Percentiles rank a stretch among this genome's conserved stretches.
Conservation (phyloP, 2,113 vertebrate species). For the Heterotis niloticus region DNA sequence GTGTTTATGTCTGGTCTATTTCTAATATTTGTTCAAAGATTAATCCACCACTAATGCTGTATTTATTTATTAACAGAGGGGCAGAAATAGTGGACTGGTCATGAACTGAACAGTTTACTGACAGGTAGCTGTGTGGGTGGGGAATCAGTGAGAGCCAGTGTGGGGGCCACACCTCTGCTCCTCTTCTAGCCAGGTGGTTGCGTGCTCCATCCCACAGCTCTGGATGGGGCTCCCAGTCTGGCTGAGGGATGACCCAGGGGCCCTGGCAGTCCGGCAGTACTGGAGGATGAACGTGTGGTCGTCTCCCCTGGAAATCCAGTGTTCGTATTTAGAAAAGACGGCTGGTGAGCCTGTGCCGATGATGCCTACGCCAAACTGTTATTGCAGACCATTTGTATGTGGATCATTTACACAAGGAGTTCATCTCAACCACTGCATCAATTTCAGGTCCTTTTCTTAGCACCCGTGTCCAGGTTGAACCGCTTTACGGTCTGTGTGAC, state of each 20-base stretch:
- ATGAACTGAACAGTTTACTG: neutral
- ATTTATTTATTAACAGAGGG: too few species aligned
- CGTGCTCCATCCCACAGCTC: slow-evolving; percentile 67
- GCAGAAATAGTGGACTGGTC: neutral
- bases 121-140: neutral
- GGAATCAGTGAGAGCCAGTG: neutral
- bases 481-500: neutral
- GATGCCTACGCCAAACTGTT: too few species aligned
- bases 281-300: slow-evolving; percentile 73
- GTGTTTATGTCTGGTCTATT: too few species aligned
- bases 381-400: too few species aligned
- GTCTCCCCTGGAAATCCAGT: slow-evolving; percentile 62
- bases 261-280: slow-evolving; percentile 68
- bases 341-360: neutral
- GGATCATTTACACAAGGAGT: neutral
- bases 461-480: neutral
- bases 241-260: slow-evolving; percentile 60
- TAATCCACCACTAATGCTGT: too few species aligned
- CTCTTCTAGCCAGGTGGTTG: slow-evolving; percentile 69
- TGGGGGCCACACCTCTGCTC: slow-evolving; percentile 64
- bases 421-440: neutral
- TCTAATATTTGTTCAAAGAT: too few species aligned
- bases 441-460: neutral
- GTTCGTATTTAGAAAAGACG: neutral
- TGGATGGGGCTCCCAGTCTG: slow-evolving; percentile 72